Percentiles rank a stretch among this genome's conserved stretches.
phyloP scores from a whole-genome alignment of 2,888 invertebrate species.

The Coremacera marginata region DNA sequence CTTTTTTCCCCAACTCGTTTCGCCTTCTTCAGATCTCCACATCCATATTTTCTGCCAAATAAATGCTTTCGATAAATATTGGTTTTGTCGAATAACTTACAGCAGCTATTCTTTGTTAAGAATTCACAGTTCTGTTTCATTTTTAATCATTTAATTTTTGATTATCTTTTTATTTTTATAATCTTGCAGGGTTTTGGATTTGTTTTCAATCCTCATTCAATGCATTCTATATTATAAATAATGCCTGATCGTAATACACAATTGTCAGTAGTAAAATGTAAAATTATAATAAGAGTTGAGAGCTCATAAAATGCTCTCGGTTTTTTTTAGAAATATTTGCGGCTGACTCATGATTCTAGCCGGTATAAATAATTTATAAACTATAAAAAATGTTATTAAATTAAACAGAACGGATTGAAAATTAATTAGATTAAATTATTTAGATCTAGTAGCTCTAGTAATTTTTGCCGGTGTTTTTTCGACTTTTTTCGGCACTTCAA shows the following conservation, averaged over 20 bases:
- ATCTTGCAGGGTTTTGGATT: neutral
- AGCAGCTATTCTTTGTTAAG: no score
- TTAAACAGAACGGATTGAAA: neutral
- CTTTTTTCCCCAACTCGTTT: no score
- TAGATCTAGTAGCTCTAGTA: conserved; percentile 53
- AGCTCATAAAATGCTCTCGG: neutral
- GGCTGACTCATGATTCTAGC: neutral
- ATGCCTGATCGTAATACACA: conserved; percentile 1
- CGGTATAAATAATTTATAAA: neutral
- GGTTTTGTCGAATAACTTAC: no score
- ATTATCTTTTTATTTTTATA: neutral
- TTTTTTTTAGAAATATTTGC: neutral
- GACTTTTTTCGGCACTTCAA: neutral
- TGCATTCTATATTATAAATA: conserved; percentile 12
- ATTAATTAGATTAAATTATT: conserved; percentile 41
- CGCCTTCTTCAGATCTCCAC: no score
- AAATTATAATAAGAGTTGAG: no score
- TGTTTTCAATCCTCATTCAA: conserved; percentile 7
- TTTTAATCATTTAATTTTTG: neutral
- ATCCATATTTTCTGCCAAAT: no score
- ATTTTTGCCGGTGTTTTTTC: conserved; percentile 36
- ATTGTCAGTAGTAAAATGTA: neutral
- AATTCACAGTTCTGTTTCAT: no score
- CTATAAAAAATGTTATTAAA: neutral
- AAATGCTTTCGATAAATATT: no score